Percentiles rank a stretch among this genome's conserved stretches.
Conservation (phyloP, 2,888 invertebrate genomes). For the Drosophila formosana region DNA sequence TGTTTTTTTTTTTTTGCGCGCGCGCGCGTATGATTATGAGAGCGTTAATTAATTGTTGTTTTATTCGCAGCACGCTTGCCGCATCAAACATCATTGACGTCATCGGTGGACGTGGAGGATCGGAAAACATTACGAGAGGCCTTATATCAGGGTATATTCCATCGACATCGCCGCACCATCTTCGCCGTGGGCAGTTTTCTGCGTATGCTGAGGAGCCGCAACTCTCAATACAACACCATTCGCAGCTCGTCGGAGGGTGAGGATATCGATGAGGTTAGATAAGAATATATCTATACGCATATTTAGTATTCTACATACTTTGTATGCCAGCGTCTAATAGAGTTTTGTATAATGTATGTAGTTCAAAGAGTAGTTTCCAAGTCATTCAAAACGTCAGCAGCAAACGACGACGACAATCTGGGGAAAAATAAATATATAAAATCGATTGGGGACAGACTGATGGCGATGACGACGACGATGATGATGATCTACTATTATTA, state of each 20-base stretch:
- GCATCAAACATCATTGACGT: slow-evolving; percentile 88
- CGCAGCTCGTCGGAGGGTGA: slow-evolving; percentile 86
- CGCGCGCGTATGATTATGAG: slow-evolving; percentile 9
- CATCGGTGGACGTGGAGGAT: slow-evolving; percentile 88
- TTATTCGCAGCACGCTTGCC: slow-evolving; percentile 85
- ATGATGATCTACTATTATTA: not conserved
- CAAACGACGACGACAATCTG: slow-evolving; percentile 51
- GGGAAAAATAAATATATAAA: not conserved
- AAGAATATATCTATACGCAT: slow-evolving; percentile 68
- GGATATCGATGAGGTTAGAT: slow-evolving; percentile 85
- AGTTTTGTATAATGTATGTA: slow-evolving; percentile 8
- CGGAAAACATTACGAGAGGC: slow-evolving; percentile 90
- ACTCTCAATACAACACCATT: slow-evolving; percentile 91
- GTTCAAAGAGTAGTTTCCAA: slow-evolving; percentile 1
- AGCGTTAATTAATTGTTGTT: slow-evolving; percentile 38
- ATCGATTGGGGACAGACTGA: slow-evolving; percentile 1
- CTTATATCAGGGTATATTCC: slow-evolving; percentile 91
- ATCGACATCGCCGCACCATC: slow-evolving; percentile 91
- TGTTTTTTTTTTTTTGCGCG: slow-evolving; percentile 20
- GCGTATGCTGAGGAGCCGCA: slow-evolving; percentile 90
- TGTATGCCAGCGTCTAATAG: slow-evolving; percentile 39
- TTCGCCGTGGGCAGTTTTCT: slow-evolving; percentile 91
- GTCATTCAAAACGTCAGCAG: slow-evolving; percentile 5
- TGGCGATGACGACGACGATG: slow-evolving; percentile 16
- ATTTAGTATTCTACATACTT: slow-evolving; percentile 14